Base-by-base conservation (phyloP, 1,140 invertebrate species). In the Drosophila oshimai region DNA sequence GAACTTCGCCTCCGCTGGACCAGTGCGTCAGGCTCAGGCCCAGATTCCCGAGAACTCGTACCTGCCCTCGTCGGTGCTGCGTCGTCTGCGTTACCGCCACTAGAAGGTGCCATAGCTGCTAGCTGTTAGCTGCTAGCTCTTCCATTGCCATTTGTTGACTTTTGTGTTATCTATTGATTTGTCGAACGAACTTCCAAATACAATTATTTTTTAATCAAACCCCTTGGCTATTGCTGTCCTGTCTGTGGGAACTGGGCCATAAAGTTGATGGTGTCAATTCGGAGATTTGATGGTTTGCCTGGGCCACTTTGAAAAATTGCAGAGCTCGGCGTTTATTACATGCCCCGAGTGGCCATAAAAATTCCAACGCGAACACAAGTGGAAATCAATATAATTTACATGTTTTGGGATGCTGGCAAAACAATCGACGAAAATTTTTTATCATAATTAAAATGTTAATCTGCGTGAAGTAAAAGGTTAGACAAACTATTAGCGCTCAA, bases 361-460 rank as follows among this genome's bases (percentile, higher is more conserved):
- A 87, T 87, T 77, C 81, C 79, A 55, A 70, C 55, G 34, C 62
- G 39, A 71, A 71, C 31, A 71, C 67, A 60, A 80, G 71, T 79
- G 81, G 75, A 80, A 75, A 74, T 60, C 60, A 80, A 76, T 87
- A 78, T 57, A 86, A 87, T 79, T 87, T 65, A 80, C 60, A 86
- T 86, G 42, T 79, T 50, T 42, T 69, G 51, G 47, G 28, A 53
- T 53, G 64, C 54, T 29, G 24, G 36, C 41, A 65, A 83, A 73
- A 81, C 69, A 68, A 75, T 78, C 74, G 57, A 55, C 45, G 65
- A 80, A 80, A 34, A 57, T 80, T 87, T 79, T 81, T 58, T 79
- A 77, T 87, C 70, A 81, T 87, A 87, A 87, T 87, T 87, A 87
- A 87, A 87, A 87, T 87, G 81, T 87, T 87, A 87, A 87, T 87